Evolutionary conservation across 2,113 vertebrate species (phyloP).

Genomic region (Cyanocitta stelleri): DNA sequence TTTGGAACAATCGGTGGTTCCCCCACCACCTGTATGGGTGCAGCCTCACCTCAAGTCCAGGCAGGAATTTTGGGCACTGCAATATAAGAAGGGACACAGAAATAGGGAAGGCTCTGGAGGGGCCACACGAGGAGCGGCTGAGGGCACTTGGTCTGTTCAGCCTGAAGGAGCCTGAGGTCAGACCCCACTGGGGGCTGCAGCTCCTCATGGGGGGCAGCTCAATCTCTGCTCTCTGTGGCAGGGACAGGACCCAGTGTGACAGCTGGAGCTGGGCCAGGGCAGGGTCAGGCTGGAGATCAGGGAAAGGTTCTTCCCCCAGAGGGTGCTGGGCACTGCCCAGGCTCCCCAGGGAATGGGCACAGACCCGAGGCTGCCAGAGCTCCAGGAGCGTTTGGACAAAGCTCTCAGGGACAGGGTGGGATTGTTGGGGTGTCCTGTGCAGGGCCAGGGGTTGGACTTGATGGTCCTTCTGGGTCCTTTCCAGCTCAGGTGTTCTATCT

Average conservation of each 20-base stretch:
- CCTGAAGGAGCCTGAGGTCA: background rate
- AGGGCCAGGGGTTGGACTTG: background rate
- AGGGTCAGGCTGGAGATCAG: accelerated
- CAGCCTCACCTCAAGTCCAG: background rate
- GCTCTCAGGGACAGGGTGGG: accelerated
- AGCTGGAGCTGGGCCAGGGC: background rate
- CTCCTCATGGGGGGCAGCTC: background rate
- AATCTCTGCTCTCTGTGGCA: background rate
- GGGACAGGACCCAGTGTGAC: background rate
- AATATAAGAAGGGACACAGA: background rate
- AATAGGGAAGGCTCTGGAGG: background rate
- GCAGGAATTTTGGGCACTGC: background rate
- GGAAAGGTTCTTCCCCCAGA: background rate
- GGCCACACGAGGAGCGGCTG: background rate
- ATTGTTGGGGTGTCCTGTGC: background rate
- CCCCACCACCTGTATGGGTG: too few species aligned
- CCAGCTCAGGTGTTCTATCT: background rate
- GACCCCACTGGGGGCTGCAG: background rate
- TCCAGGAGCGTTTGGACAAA: accelerated
- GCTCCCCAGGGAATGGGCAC: background rate
- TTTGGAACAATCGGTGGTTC: background rate
- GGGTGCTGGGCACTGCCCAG: background rate
- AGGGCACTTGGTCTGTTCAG: background rate
- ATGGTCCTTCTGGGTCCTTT: background rate
- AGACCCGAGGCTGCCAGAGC: background rate